Evolutionary conservation across 2,797 vertebrate genomes (phyloP).

Genomic region (Anabacerthia variegaticeps): DNA sequence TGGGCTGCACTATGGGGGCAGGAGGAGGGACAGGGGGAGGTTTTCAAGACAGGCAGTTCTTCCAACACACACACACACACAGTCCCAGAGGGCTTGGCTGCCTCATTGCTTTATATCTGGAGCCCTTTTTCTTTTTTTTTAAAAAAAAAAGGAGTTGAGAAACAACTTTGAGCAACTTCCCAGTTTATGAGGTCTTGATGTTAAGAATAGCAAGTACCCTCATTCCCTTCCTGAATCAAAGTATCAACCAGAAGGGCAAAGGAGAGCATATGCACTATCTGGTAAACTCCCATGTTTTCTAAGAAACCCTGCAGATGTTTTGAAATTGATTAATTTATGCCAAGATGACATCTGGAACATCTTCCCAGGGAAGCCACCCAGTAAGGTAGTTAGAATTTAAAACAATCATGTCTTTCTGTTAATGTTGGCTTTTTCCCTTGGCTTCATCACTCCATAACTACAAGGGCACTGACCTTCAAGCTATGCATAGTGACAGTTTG

Average conservation of each 20-base stretch:
- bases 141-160: neutral
- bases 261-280: neutral
- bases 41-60: neutral
- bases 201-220: neutral
- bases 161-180: neutral
- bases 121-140: neutral
- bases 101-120: neutral
- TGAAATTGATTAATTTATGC: conserved; percentile 52
- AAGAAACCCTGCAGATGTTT: conserved; percentile 42
- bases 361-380: conserved; percentile 61
- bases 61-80: neutral
- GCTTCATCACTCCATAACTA: conserved; percentile 22
- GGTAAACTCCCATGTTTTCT: neutral
- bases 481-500: neutral
- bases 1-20: neutral
- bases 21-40: neutral
- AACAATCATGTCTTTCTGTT: conserved; percentile 56
- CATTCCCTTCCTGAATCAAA: neutral
- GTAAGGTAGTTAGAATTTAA: conserved; percentile 46
- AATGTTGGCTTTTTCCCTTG: neutral
- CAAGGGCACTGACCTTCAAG: conserved; percentile 22
- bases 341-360: conserved; percentile 68
- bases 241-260: neutral
- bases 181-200: neutral
- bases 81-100: neutral